A percentile compares a stretch with the other conserved stretches of the same genome.
Conservation (phyloP, 2,113 vertebrate species). For the Tragulus kanchil region DNA sequence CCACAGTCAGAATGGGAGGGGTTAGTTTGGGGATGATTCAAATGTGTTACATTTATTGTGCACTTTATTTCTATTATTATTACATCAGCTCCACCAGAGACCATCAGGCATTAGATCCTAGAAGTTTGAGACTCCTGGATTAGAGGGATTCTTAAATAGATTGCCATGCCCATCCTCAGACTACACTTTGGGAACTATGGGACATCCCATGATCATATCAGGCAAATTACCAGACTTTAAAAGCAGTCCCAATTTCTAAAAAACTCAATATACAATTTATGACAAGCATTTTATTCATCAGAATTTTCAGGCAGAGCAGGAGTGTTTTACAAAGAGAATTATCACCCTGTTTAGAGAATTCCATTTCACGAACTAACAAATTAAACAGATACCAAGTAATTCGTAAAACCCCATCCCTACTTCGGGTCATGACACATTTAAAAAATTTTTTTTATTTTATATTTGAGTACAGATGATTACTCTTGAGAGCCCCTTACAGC, state of each 20-base stretch:
- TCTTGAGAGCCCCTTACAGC: no score
- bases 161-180: neutral
- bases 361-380: neutral
- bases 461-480: neutral
- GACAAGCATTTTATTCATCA: neutral
- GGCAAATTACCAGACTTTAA: conserved; percentile 13
- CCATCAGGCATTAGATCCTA: neutral
- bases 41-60: neutral
- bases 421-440: neutral
- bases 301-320: neutral
- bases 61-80: neutral
- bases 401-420: neutral
- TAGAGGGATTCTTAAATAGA: neutral
- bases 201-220: neutral
- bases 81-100: neutral
- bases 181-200: neutral
- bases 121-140: neutral
- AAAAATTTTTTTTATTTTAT: neutral
- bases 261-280: neutral
- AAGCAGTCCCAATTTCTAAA: neutral
- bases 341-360: neutral
- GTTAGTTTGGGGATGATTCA: neutral
- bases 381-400: neutral
- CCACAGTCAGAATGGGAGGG: rapidly evolving
- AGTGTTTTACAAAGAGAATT: neutral